Percentiles rank a stretch among this genome's conserved stretches.
These are phyloP conservation scores for Quadroppia sp. DNA, from an alignment of 2,888 invertebrate species.

Conservation along the genomic window DNA sequence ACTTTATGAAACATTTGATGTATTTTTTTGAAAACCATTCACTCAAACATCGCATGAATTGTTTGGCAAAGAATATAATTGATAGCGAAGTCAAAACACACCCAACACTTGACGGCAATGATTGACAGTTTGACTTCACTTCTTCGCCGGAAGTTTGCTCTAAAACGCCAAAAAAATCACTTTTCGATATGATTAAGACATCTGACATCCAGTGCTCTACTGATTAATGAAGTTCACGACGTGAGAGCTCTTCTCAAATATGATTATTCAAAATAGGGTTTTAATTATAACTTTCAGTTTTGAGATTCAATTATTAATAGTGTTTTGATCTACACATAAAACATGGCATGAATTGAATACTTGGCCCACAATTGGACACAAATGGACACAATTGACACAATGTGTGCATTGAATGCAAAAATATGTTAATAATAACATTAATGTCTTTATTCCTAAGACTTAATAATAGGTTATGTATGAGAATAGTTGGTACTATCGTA, in stretches of 20 bases:
- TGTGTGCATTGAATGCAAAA: no score
- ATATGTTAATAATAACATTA: no score
- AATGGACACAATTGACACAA: no score
- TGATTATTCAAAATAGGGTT: background rate
- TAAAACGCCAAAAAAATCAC: background rate
- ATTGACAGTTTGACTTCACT: slow-evolving; percentile 34
- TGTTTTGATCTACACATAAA: background rate
- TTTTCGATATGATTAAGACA: slow-evolving; percentile 14
- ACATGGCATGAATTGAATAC: no score
- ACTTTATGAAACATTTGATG: no score
- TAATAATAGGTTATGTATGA: no score
- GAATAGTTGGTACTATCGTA: background rate
- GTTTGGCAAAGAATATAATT: slow-evolving; percentile 10
- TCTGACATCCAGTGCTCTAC: slow-evolving; percentile 4
- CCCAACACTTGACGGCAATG: slow-evolving; percentile 5
- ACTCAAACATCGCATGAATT: background rate
- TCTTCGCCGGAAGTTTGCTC: slow-evolving; percentile 29
- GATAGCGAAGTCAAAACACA: slow-evolving; percentile 1
- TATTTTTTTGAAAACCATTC: background rate
- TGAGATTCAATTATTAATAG: background rate
- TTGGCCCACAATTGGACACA: no score
- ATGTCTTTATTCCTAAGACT: no score
- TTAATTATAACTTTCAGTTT: background rate
- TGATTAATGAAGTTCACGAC: slow-evolving; percentile 19
- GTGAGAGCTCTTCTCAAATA: slow-evolving; percentile 14